These are phyloP conservation scores for Siniperca scherzeri DNA, from an alignment of 2,797 vertebrate genomes.

Conservation along the genomic window DNA sequence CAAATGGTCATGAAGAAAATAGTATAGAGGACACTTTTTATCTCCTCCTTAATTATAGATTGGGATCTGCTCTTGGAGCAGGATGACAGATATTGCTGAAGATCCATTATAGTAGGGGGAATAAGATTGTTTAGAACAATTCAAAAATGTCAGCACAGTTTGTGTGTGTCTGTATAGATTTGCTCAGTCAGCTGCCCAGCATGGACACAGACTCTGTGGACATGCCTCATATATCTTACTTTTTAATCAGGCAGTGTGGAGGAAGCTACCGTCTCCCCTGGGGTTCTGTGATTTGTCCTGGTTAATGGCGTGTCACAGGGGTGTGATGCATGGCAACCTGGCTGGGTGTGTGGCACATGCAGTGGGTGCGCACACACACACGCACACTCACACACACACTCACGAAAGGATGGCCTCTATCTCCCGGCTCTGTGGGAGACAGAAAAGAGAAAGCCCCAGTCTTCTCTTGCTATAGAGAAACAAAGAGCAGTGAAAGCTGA, in stretches of 20 bases:
- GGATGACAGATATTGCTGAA: slow-evolving; percentile 14
- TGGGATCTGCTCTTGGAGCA: slow-evolving; percentile 8
- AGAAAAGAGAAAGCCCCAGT: slow-evolving; percentile 62
- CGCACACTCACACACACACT: neutral
- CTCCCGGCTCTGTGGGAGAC: slow-evolving; percentile 58
- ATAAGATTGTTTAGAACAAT: slow-evolving; percentile 32
- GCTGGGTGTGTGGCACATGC: slow-evolving; percentile 46
- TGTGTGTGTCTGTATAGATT: neutral
- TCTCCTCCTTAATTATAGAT: slow-evolving; percentile 44
- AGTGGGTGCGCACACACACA: slow-evolving; percentile 9
- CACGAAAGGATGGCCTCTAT: slow-evolving; percentile 42
- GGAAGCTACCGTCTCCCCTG: slow-evolving; percentile 51
- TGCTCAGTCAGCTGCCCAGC: slow-evolving; percentile 42
- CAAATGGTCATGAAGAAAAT: slow-evolving; percentile 25
- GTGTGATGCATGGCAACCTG: slow-evolving; percentile 72
- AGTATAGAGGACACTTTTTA: slow-evolving; percentile 11
- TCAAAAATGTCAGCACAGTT: neutral
- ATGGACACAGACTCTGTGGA: slow-evolving; percentile 25
- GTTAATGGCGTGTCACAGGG: slow-evolving; percentile 71
- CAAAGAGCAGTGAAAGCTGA: slow-evolving; percentile 76
- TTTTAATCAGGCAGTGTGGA: slow-evolving; percentile 74
- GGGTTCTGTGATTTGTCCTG: slow-evolving; percentile 75
- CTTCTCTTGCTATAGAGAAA: slow-evolving; percentile 69
- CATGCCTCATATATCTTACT: slow-evolving; percentile 63
- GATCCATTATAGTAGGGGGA: neutral